Evolutionary conservation across 2,888 invertebrate genomes (phyloP).

Genomic region (Petrolisthes manimaculis): DNA sequence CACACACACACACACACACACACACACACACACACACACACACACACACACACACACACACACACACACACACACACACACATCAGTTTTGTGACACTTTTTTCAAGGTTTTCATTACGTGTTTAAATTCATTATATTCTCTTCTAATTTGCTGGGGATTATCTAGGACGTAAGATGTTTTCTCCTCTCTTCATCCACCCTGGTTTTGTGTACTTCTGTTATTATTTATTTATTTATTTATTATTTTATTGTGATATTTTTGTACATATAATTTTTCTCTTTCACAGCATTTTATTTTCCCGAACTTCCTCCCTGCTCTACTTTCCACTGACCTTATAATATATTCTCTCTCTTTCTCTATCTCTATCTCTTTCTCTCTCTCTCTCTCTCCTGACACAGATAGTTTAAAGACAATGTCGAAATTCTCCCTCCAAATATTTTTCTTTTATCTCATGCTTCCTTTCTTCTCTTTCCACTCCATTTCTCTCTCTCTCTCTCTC

Average conservation of each 20-base stretch:
- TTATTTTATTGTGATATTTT: too few relatives aligned
- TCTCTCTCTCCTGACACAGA: background rate
- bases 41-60: background rate
- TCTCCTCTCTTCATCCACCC: too few relatives aligned
- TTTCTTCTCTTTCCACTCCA: background rate
- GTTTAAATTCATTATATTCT: too few relatives aligned
- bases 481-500: too few relatives aligned
- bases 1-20: background rate
- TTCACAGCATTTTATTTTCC: too few relatives aligned
- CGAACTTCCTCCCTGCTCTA: too few relatives aligned
- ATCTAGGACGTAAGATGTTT: too few relatives aligned
- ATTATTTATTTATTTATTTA: too few relatives aligned
- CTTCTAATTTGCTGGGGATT: too few relatives aligned
- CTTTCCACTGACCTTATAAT: background rate
- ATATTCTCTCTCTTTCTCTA: slow-evolving; percentile 27
- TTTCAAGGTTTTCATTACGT: too few relatives aligned
- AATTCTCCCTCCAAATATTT: background rate
- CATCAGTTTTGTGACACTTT: too few relatives aligned
- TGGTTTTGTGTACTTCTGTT: too few relatives aligned
- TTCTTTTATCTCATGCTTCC: background rate
- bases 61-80: background rate
- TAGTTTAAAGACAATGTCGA: background rate
- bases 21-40: background rate
- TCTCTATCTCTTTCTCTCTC: slow-evolving; percentile 25
- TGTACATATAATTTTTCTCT: background rate